Evolutionary conservation across 2,888 invertebrate species (phyloP), one percentile per base, ranked within the genome.

Genomic region (Pachliopta kotzebuea): DNA sequence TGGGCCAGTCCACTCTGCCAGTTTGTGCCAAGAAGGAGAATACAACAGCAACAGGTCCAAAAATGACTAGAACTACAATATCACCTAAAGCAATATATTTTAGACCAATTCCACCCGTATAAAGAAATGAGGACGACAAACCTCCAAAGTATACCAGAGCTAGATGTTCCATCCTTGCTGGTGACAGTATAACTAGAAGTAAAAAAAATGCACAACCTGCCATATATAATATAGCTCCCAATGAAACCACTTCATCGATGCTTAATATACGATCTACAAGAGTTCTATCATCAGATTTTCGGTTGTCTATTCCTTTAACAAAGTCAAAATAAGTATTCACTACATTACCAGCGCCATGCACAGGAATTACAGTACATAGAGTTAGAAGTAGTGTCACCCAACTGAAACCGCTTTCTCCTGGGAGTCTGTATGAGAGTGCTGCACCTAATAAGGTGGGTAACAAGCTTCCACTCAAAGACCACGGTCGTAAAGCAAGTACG

Each of bases 241-340:
- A 89, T 3, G 97, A 96, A 14, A 97, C 97, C 54, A 98, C 95
- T 93, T 96, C 94, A 76, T 93, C 92, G 66, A 83, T 86, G 71
- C 86, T 88, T 62, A 98, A 92, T 74, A 98, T 95, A 74, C 97
- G 96, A 89, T 98, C 98, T n/a, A 98, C 98, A 63, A 98, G 92
- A 72, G 97, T 98, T 78, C 98, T 93, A 81, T 98, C 98, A 80
- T 98, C 98, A 72, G 98, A 97, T 89, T 96, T 97, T 69, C 96
- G 94, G 81, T 96, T 96, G 84, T 99, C 98, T 64, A 98, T 98
- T 56, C 97, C 98, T 90, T 97, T 97, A 42, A 97, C 95, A 81
- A 96, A 99, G 86, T 99, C 98, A 83, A 96, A 98, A 84, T 98
- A 98, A 0, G 98, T 98, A 85, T 98, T 98, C 26, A 99, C 98